phyloP scores from a whole-genome alignment of 2,888 invertebrate genomes.

The Drosophila pegasa region DNA sequence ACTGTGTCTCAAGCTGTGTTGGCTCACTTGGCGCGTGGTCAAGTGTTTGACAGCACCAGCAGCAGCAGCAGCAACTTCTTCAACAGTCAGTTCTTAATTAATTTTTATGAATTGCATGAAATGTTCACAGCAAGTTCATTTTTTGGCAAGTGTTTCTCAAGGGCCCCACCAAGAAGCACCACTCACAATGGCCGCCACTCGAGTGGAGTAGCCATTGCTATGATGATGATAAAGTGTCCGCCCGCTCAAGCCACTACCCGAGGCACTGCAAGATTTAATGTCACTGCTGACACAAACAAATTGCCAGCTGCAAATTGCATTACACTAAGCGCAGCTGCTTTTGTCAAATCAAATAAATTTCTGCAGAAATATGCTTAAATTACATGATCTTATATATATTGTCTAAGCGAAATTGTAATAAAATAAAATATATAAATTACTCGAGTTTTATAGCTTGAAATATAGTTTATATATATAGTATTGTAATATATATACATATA shows the following conservation, averaged over 20 bases:
- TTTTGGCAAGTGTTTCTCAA: constrained; percentile 64
- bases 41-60: constrained; percentile 63
- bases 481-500: no score
- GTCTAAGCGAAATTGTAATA: neutral
- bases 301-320: constrained; percentile 13
- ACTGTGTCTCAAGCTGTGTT: constrained; percentile 60
- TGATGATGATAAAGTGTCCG: constrained; percentile 48
- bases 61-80: constrained; percentile 23
- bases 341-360: neutral
- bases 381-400: neutral
- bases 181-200: constrained; percentile 39
- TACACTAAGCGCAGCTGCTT: constrained; percentile 3
- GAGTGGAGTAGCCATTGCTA: constrained; percentile 53
- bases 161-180: constrained; percentile 12
- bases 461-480: neutral
- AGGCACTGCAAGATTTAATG: constrained; percentile 10
- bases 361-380: neutral
- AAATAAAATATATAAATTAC: neutral
- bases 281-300: constrained; percentile 6
- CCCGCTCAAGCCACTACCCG: constrained; percentile 10
- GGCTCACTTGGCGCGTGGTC: constrained; percentile 63
- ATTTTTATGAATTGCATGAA: constrained; percentile 77
- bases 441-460: neutral
- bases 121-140: constrained; percentile 58
- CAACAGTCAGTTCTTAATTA: constrained; percentile 69